Evolutionary conservation across 1,140 invertebrate species (phyloP).

Genomic region (Octopus sinensis): DNA sequence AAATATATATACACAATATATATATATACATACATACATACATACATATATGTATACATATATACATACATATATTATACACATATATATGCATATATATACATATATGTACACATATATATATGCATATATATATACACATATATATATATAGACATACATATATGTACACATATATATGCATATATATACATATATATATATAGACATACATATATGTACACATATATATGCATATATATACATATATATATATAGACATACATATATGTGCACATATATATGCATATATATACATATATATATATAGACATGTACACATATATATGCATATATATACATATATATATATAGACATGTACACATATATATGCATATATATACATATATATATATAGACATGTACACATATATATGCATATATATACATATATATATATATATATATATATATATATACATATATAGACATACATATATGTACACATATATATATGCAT

Average conservation of each 20-base stretch:
- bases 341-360: background rate
- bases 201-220: background rate
- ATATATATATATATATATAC: background rate
- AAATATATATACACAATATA: too few relatives aligned
- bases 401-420: background rate
- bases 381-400: background rate
- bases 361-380: background rate
- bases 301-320: background rate
- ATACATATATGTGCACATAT: background rate
- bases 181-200: background rate
- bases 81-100: background rate
- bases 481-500: background rate
- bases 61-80: too few relatives aligned
- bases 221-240: background rate
- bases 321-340: background rate
- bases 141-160: background rate
- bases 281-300: background rate
- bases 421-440: constrained; percentile 2
- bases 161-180: background rate
- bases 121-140: background rate
- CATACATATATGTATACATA: too few relatives aligned
- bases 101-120: background rate
- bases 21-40: too few relatives aligned
- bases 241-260: background rate
- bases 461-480: background rate